Evolutionary conservation across 92 coral and sea anemone species (phyloP).

Genomic region (Zoanthus sansibaricus): DNA sequence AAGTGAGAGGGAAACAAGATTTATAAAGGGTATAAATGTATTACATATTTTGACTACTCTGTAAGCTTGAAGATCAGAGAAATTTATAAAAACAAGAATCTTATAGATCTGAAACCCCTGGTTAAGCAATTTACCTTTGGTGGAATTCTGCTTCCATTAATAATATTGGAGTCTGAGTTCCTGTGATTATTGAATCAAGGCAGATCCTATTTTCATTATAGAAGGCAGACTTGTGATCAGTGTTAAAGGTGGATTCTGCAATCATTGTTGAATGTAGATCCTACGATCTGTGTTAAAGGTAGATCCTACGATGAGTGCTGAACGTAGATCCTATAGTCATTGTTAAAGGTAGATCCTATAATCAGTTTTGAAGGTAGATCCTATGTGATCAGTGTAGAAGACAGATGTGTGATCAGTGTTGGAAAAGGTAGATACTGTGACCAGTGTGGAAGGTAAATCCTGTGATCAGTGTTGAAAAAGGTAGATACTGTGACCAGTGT

Average conservation of each 20-base stretch:
- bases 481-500: background rate
- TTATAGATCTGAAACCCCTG: too few relatives aligned
- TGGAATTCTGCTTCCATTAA: background rate
- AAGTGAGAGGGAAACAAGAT: constrained; percentile 77
- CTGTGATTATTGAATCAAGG: too few relatives aligned
- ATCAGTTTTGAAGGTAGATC: background rate
- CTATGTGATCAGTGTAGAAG: background rate
- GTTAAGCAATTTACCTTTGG: background rate
- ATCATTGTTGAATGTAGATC: too few relatives aligned
- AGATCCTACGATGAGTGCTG: background rate
- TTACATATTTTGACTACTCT: background rate
- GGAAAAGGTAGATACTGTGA: background rate
- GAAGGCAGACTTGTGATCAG: too few relatives aligned
- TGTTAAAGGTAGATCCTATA: background rate
- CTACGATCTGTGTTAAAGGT: background rate
- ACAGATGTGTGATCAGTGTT: background rate
- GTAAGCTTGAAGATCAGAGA: too few relatives aligned
- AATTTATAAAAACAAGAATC: too few relatives aligned
- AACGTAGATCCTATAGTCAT: too few relatives aligned
- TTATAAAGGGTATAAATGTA: constrained; percentile 68
- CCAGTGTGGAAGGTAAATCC: background rate
- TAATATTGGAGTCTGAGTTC: too few relatives aligned
- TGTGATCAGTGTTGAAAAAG: background rate
- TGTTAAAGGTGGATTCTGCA: too few relatives aligned
- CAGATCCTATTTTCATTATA: too few relatives aligned